Evolutionary conservation across 2,797 vertebrate species (phyloP), one percentile per base, ranked within the genome.

Genomic region (Propithecus deckenii): DNA sequence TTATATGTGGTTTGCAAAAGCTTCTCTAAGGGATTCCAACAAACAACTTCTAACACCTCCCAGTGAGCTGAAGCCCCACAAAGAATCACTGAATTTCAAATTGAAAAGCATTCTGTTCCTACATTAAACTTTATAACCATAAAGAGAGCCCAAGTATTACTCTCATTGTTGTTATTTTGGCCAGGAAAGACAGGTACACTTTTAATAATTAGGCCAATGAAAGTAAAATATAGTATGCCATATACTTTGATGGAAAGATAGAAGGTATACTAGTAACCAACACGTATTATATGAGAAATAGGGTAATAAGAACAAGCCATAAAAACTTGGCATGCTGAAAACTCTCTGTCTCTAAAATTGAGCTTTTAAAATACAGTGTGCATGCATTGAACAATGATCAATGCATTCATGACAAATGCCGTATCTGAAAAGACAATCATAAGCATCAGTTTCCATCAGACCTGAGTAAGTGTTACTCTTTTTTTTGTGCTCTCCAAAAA

Each of bases 311-410:
- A 88, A 87, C 1, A 67, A 38, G 0, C 7, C 67, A 12, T 94
- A 93, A 98, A 97, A 96, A 38, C 48, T 88, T 87, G 23, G 20
- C 91, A 11, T 96, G 43, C 32, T 93, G 63, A 87, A 89, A 69
- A 90, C 32, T 86, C 83, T 83, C 78, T 84, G 35, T 86, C 69
- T 97, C 91, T 98, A 88, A 91, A 98, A 74, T 0, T 89, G 0
- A 97, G 95, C 74, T 94, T 97, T 97, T 97, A 97, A 97, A 97
- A 20, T 4, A 76, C 81, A 96, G 72, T 92, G 93, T 92, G 72
- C 32, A 55, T 69, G 89, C 63, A 96, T 41, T 95, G 91, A 98
- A 95, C 87, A 97, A 32, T 93, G 92, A 97, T 97, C 97, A 97
- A 94, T 97, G 81, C 85, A 95, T 97, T 97, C 65, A 89, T 95